Evolutionary conservation across 1,140 invertebrate species (phyloP), one percentile per base, ranked within the genome.

Genomic region (Hesperophylax magnus): DNA sequence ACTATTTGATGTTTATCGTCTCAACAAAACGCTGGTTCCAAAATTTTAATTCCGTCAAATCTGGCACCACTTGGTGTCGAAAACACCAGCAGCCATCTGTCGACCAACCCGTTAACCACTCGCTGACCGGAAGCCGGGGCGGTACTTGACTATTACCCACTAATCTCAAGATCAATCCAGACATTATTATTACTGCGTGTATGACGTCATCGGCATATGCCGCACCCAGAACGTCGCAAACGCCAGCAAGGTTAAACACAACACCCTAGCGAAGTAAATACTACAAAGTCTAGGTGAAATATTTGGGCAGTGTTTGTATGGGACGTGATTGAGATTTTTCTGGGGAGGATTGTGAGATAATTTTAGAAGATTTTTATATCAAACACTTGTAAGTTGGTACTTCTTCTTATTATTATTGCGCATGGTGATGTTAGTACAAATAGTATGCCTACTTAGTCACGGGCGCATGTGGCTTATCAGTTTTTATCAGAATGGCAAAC

Each of bases 111-210:
- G 20, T 53, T 72, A 72, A 72, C 39, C 14, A 18, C 11, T 24
- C 69, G 17, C 17, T 72, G 69, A 72, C 69, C 69, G 47, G 47
- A 54, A 72, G 47, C 69, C 8, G 63, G n/a, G 24, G 24, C 24
- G 18, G 15, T 58, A 65, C 58, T 61, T 24, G 56, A 61, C 39
- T 58, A 20, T 14, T 61, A 61, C 22, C 15, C 14, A 34, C 31
- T 72, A 72, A 72, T 72, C 69, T 72, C 69, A 53, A 72, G 52
- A 72, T 72, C 39, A 72, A 72, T 54, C 69, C 22, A 2, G 17
- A 18, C 24, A 24, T 1, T 22, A 53, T 47, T 22, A 53, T 53
- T 14, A 52, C 9, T 31, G 69, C 0, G 39, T 22, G 6, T 17
- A 31, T 72, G 69, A 72, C 69, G 69, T 72, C 69, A 72, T 54